Conservation (phyloP, 2,888 invertebrate genomes). For the Sarcophaga rosellei region DNA sequence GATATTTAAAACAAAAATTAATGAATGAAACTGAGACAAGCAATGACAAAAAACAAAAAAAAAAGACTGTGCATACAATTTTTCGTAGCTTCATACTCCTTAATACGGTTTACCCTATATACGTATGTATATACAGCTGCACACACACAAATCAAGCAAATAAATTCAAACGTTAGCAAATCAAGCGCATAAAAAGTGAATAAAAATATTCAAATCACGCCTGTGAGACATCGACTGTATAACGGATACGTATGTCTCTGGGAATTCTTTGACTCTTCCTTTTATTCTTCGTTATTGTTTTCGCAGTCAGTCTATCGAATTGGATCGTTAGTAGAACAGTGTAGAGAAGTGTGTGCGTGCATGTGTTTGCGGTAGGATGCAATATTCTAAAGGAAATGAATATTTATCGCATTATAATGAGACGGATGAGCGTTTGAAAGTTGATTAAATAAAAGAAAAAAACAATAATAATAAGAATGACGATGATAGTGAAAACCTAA, state of each 20-base stretch:
- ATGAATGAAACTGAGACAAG: too few relatives aligned
- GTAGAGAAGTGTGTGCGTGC: background rate
- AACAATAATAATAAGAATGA: background rate
- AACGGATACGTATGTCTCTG: constrained; percentile 54
- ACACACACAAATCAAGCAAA: background rate
- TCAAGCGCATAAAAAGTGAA: constrained; percentile 57
- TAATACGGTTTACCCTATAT: too few relatives aligned
- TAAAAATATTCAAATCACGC: constrained; percentile 70
- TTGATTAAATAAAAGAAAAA: constrained; percentile 1
- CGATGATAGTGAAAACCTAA: constrained; percentile 3
- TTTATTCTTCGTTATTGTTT: constrained; percentile 14
- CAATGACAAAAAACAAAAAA: too few relatives aligned
- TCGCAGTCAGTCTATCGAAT: background rate
- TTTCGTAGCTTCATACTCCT: too few relatives aligned
- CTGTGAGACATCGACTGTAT: constrained; percentile 64
- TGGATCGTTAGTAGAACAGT: background rate
- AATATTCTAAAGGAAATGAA: constrained; percentile 48
- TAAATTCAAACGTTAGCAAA: constrained; percentile 39
- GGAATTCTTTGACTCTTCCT: constrained; percentile 24
- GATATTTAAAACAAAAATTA: too few relatives aligned
- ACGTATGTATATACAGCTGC: background rate
- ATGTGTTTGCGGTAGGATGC: background rate
- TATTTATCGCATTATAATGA: constrained; percentile 54
- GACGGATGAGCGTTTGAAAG: constrained; percentile 22
- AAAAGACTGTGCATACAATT: too few relatives aligned